Evolutionary conservation across 2,888 invertebrate species (phyloP).

Genomic region (Monoplex corrugatus): DNA sequence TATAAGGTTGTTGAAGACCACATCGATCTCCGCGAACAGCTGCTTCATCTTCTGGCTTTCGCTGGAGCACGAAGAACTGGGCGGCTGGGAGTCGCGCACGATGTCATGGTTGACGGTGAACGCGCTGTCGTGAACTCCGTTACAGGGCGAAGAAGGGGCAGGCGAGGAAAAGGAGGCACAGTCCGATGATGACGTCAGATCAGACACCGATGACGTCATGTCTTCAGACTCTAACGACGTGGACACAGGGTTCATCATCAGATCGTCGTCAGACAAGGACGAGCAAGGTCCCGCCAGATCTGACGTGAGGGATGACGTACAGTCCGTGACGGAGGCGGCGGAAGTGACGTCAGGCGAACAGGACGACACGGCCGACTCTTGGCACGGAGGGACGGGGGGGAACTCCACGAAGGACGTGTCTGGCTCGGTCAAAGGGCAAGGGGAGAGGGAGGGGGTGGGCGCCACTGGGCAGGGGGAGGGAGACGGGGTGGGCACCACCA

Average conservation of each 20-base stretch:
- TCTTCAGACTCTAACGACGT: neutral
- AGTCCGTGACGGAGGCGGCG: too few species aligned
- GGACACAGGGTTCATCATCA: neutral
- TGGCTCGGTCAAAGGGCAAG: neutral
- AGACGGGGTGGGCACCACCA: constrained; percentile 34
- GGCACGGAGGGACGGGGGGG: neutral
- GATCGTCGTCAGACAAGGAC: neutral
- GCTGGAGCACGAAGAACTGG: constrained; percentile 40
- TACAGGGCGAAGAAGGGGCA: neutral
- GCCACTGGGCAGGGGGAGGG: constrained; percentile 25
- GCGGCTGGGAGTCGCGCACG: constrained; percentile 9
- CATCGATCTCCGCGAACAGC: constrained; percentile 58
- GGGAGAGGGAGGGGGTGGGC: constrained; percentile 37
- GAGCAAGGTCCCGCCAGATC: neutral
- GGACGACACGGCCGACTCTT: neutral
- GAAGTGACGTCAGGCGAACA: neutral
- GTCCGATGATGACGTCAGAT: neutral
- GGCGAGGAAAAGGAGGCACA: neutral
- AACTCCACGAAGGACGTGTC: neutral
- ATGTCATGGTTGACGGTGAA: neutral
- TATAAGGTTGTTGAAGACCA: constrained; percentile 64
- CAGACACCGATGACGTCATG: constrained; percentile 1
- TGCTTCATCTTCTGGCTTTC: constrained; percentile 52
- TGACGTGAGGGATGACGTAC: neutral
- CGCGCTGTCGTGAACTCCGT: neutral